Conservation (phyloP, 2,888 invertebrate species). For the Apotomis capreana region DNA sequence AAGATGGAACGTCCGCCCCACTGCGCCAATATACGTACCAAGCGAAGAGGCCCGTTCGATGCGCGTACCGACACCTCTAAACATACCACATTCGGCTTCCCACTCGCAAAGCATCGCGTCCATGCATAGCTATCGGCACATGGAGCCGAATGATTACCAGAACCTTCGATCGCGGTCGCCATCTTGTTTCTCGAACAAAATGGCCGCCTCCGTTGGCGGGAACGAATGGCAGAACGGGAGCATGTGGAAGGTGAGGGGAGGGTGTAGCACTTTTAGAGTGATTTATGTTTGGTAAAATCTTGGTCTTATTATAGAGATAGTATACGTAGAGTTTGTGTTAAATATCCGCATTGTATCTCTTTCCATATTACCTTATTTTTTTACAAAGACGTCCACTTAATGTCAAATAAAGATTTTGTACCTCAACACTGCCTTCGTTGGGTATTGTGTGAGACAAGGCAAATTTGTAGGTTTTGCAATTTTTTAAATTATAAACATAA, state of each 20-base stretch:
- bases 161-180: slow-evolving; percentile 80
- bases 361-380: not conserved
- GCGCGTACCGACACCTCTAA: slow-evolving; percentile 72
- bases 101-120: slow-evolving; percentile 81
- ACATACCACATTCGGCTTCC: slow-evolving; percentile 76
- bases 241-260: slow-evolving; percentile 83
- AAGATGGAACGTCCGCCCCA: slow-evolving; percentile 78
- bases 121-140: slow-evolving; percentile 81
- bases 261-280: slow-evolving; percentile 66
- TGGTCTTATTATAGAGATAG: slow-evolving; percentile 36
- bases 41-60: slow-evolving; percentile 70
- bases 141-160: slow-evolving; percentile 80
- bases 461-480: too few relatives aligned
- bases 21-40: slow-evolving; percentile 79
- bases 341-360: not conserved
- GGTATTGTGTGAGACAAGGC: too few relatives aligned
- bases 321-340: not conserved
- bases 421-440: too few relatives aligned
- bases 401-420: too few relatives aligned
- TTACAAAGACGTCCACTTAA: too few relatives aligned
- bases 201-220: slow-evolving; percentile 78
- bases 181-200: slow-evolving; percentile 82
- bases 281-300: slow-evolving; percentile 75
- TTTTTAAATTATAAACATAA: too few relatives aligned
- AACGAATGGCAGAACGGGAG: slow-evolving; percentile 78